Evolutionary conservation across 2,797 vertebrate genomes (phyloP), one percentile per base, ranked within the genome.

Genomic region (Platalea minor): DNA sequence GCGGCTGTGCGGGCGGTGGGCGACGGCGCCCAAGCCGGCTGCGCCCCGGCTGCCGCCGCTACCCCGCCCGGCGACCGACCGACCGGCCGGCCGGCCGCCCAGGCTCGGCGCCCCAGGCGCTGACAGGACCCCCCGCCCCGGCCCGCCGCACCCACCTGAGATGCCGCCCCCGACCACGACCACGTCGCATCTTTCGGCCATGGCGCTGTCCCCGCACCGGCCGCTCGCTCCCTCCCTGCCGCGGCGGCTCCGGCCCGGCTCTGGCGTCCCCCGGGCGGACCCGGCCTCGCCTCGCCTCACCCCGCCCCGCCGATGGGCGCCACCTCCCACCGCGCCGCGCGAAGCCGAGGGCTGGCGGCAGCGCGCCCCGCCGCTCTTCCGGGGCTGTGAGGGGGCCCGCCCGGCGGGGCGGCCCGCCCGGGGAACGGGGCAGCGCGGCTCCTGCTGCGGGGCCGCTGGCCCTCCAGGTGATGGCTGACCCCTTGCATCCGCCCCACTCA

Each of bases 161-260:
- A 99, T 99, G 78, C 99, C 99, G 88, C 98, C 99, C 83, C 99
- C 99, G 94, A 99, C 97, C 95, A 99, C 99, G 25, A 99, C 95
- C 78, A 99, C 99, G 23, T 99, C 99, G 98, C 97, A 99, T 85
- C 97, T 98, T 98, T 97, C 98, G 92, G 98, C 98, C 95, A 99
- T 99, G 98, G 98, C 98, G 35, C 64, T 33, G 61, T 24, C n/a
- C 46, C 10, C 6, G 8, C 17, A 45, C n/a, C 31, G 4, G 11
- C 60, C 7, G 3, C 68, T 5, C 57, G 7, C 23, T 51, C 53
- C 35, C 41, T 76, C 61, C 83, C 41, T 76, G 59, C 83, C 24
- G 29, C 79, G 11, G 72, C 18, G 16, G 64, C 89, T 67, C 25
- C 9, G 14, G 11, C 35, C 43, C 72, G 46, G 81, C 79, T 69